These are phyloP conservation scores for Phrixothrix hirtus DNA, from an alignment of 2,888 invertebrate species.

Conservation along the genomic window DNA sequence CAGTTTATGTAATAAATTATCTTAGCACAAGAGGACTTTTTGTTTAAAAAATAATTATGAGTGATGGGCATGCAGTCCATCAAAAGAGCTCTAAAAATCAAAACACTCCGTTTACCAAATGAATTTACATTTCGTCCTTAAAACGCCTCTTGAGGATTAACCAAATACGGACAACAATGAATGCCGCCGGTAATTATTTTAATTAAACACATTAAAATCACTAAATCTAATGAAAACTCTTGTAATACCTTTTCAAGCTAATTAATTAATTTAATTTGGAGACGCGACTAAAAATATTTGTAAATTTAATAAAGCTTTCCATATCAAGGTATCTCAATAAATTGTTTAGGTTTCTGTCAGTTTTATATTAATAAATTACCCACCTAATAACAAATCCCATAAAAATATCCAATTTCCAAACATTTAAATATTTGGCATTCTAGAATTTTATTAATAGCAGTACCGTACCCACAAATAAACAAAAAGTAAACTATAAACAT, in stretches of 20 bases:
- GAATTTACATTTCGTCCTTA: constrained; percentile 1
- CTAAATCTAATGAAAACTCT: constrained; percentile 41
- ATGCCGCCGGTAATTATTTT: constrained; percentile 12
- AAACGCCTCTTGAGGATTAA: constrained; percentile 19
- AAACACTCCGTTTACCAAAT: too few relatives aligned
- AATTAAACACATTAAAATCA: constrained; percentile 32
- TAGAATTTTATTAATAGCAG: too few relatives aligned
- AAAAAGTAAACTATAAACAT: too few relatives aligned
- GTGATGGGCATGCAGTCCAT: too few relatives aligned
- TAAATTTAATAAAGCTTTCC: not conserved
- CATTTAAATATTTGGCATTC: not conserved
- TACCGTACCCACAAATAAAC: too few relatives aligned
- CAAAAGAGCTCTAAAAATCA: too few relatives aligned
- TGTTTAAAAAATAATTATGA: too few relatives aligned
- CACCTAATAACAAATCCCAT: not conserved
- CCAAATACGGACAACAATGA: constrained; percentile 41
- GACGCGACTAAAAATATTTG: not conserved
- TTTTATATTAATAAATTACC: not conserved
- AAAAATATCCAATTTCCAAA: not conserved
- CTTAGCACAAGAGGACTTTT: too few relatives aligned
- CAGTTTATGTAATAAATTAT: too few relatives aligned
- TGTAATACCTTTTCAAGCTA: constrained; percentile 15
- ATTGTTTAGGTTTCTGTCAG: not conserved
- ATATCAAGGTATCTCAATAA: not conserved
- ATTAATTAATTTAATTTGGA: constrained; percentile 10